Conservation (phyloP, 2,113 vertebrate genomes). For the Mustelus asterias region DNA sequence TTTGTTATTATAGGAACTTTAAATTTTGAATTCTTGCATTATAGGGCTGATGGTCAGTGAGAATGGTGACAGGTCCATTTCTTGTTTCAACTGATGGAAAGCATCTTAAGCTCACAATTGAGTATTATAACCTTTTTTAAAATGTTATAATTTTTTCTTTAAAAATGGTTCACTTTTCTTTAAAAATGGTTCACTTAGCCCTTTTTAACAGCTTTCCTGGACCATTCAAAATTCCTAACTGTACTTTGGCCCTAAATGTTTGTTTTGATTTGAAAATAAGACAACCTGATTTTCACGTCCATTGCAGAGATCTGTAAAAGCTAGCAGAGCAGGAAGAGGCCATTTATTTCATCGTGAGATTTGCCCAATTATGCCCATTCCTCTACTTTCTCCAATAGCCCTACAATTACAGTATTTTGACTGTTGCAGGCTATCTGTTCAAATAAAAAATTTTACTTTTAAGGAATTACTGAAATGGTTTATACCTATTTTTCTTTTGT, state of each 20-base stretch:
- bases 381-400: background rate
- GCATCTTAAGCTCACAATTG: background rate
- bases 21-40: background rate
- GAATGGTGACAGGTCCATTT: background rate
- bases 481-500: background rate
- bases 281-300: background rate
- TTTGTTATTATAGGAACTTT: background rate
- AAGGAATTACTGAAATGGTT: background rate
- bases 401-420: background rate
- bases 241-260: background rate
- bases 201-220: background rate
- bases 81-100: constrained; percentile 1
- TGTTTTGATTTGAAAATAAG: background rate
- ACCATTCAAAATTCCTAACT: background rate
- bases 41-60: background rate
- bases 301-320: background rate
- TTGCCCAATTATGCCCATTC: background rate
- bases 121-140: background rate
- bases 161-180: background rate
- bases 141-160: background rate
- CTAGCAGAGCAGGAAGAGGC: too few species aligned
- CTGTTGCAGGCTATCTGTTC: background rate
- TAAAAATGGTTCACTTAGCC: background rate
- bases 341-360: too few species aligned
- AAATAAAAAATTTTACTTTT: background rate